Conservation (phyloP, 2,888 invertebrate genomes). For the Netelia inedita region DNA sequence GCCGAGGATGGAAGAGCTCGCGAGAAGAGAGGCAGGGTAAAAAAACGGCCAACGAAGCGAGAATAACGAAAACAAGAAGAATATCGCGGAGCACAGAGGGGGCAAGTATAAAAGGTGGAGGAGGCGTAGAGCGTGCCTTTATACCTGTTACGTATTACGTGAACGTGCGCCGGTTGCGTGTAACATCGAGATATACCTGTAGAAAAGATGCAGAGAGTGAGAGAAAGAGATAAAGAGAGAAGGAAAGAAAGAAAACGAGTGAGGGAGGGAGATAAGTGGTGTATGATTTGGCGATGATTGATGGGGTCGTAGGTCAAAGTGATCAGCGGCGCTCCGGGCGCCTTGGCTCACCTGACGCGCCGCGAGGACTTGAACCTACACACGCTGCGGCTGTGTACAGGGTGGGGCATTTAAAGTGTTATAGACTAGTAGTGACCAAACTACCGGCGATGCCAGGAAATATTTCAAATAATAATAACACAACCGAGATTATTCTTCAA, state of each 20-base stretch:
- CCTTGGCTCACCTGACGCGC: slow-evolving; percentile 81
- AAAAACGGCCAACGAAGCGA: slow-evolving; percentile 32
- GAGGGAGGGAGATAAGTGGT: slow-evolving; percentile 79
- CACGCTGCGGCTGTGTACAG: slow-evolving; percentile 5
- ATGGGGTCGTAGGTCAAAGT: slow-evolving; percentile 84
- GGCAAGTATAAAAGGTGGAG: slow-evolving; percentile 50
- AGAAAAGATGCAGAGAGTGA: slow-evolving; percentile 36
- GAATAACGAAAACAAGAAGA: slow-evolving; percentile 45
- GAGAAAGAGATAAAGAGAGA: slow-evolving; percentile 21
- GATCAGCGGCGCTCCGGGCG: slow-evolving; percentile 84
- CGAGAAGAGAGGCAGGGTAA: slow-evolving; percentile 23
- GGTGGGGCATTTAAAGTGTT: background rate
- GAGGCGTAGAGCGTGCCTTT: slow-evolving; percentile 60
- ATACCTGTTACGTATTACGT: slow-evolving; percentile 77
- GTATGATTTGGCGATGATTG: slow-evolving; percentile 85
- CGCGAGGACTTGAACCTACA: slow-evolving; percentile 60
- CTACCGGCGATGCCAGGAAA: too few relatives aligned
- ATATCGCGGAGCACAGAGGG: slow-evolving; percentile 13
- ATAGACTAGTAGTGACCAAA: background rate
- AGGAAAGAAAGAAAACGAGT: slow-evolving; percentile 9
- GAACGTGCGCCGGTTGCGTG: slow-evolving; percentile 82
- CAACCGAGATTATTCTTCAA: background rate
- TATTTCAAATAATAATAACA: slow-evolving; percentile 17
- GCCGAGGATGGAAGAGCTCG: slow-evolving; percentile 5
- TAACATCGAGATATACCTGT: slow-evolving; percentile 72